Conservation (phyloP, 37 sponge, comb jelly and placozoan species). For the Theonella swinhoei region DNA sequence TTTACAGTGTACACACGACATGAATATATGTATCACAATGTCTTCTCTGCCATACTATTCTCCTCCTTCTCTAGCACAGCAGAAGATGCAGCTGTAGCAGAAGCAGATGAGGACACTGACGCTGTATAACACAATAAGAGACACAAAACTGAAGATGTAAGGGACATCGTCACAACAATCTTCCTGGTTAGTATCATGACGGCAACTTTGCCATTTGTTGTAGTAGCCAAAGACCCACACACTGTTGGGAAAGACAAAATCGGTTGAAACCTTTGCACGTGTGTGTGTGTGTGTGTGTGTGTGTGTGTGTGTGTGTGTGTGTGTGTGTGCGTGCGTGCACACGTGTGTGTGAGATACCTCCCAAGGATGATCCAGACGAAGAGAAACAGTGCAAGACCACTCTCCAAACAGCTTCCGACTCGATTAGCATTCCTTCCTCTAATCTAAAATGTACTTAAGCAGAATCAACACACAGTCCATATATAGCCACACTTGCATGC, state of each 20-base stretch:
- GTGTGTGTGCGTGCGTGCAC: too few species aligned
- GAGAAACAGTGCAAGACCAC: slow-evolving; percentile 40
- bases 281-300: too few species aligned
- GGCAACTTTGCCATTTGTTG: neutral
- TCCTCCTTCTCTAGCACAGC: neutral
- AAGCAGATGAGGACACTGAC: slow-evolving; percentile 12
- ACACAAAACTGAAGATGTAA: slow-evolving; percentile 54
- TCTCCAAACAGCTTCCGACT: slow-evolving; percentile 53
- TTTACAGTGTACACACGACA: too few species aligned
- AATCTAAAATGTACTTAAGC: neutral
- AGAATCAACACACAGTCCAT: neutral
- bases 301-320: too few species aligned
- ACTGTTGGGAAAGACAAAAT: neutral
- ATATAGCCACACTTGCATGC: too few species aligned
- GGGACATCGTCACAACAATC: slow-evolving; percentile 47
- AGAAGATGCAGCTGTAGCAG: slow-evolving; percentile 16
- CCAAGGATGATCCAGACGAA: slow-evolving; percentile 75
- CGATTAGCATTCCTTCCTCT: neutral
- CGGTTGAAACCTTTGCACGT: too few species aligned
- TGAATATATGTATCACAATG: too few species aligned
- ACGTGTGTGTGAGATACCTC: neutral
- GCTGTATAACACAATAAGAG: slow-evolving; percentile 31
- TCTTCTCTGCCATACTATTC: neutral
- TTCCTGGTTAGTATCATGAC: neutral
- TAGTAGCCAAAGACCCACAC: slow-evolving; percentile 58